Conservation (phyloP, 2,888 invertebrate species). For the Lasioglossum figueresi region DNA sequence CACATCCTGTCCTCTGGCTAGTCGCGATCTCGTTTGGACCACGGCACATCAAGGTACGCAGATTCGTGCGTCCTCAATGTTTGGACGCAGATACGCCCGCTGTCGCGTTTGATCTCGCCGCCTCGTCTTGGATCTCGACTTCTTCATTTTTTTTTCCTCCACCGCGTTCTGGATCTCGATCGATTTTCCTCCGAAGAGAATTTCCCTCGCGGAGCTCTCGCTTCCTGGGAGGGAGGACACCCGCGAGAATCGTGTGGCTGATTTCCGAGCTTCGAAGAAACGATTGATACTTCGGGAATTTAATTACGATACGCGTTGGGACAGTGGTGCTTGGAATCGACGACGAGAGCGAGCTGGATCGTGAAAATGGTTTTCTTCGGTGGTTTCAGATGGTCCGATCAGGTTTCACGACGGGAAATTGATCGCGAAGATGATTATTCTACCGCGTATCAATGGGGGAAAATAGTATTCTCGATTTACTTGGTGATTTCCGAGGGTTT, state of each 20-base stretch:
- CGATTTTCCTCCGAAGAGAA: not conserved
- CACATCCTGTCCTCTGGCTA: slow-evolving; percentile 79
- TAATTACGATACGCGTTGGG: not conserved
- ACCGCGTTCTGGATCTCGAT: too few relatives aligned
- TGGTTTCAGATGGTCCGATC: not conserved
- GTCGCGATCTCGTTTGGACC: slow-evolving; percentile 77
- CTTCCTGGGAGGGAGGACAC: not conserved
- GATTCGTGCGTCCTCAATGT: slow-evolving; percentile 68
- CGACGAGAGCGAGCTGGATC: not conserved
- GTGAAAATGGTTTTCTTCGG: not conserved
- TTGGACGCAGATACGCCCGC: slow-evolving; percentile 50
- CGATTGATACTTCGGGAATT: not conserved
- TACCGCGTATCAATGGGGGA: not conserved
- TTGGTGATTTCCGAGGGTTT: not conserved
- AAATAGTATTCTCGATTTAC: not conserved
- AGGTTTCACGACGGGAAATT: not conserved
- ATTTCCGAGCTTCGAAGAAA: not conserved
- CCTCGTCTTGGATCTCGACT: not conserved
- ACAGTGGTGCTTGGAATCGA: not conserved
- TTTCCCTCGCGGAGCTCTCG: not conserved
- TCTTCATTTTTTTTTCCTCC: not conserved
- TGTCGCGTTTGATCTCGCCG: slow-evolving; percentile 21
- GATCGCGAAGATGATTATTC: not conserved
- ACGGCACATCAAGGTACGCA: slow-evolving; percentile 75
- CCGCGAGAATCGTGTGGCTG: not conserved